These are phyloP conservation scores for Marronus borbonicus DNA, from an alignment of 2,888 invertebrate genomes.

Conservation along the genomic window DNA sequence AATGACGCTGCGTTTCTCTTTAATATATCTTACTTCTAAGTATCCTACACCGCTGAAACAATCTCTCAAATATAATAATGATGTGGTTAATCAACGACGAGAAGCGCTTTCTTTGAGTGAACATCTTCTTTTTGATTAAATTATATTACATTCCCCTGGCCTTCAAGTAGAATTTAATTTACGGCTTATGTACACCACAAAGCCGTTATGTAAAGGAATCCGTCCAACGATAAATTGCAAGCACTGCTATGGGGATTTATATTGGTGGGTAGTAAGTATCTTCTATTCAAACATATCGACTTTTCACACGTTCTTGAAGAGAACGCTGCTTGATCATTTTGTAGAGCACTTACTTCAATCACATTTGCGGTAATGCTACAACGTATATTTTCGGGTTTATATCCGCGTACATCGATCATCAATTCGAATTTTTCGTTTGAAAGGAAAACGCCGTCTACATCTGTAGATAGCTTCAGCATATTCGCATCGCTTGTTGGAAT, in stretches of 20 bases:
- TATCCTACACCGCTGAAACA: too few species aligned
- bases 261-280: constrained; percentile 30
- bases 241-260: constrained; percentile 31
- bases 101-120: too few species aligned
- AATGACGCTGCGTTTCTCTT: too few species aligned
- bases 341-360: constrained; percentile 25
- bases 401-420: constrained; percentile 33
- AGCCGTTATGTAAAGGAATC: constrained; percentile 25
- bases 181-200: constrained; percentile 17
- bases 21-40: too few species aligned
- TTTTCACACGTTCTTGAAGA: constrained; percentile 8
- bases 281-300: not conserved
- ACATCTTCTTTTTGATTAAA: too few species aligned
- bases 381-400: constrained; percentile 27
- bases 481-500: not conserved
- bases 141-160: too few species aligned
- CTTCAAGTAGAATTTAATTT: too few species aligned
- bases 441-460: constrained; percentile 38
- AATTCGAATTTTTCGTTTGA: constrained; percentile 41
- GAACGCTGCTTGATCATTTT: not conserved
- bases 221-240: constrained; percentile 35
- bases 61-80: too few species aligned
- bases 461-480: constrained; percentile 9
- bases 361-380: constrained; percentile 17
- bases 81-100: too few species aligned